Percentiles rank a stretch among this genome's conserved stretches.
Conservation (phyloP, 2,888 invertebrate species). For the Archaeoteleia sp. region DNA sequence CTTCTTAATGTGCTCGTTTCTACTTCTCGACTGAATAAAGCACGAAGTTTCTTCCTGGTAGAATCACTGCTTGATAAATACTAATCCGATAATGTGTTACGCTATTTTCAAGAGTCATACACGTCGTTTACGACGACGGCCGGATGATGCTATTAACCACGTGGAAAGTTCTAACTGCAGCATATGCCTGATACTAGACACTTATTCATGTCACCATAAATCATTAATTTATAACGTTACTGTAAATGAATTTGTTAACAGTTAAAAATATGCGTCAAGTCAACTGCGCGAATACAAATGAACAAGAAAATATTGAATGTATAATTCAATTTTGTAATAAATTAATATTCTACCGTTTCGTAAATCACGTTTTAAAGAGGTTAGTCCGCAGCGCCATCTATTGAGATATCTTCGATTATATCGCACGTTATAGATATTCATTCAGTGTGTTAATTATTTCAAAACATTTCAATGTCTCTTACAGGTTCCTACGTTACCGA, state of each 20-base stretch:
- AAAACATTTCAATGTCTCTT: no score
- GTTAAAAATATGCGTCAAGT: slow-evolving; percentile 24
- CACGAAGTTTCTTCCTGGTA: slow-evolving; percentile 18
- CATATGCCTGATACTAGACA: slow-evolving; percentile 38
- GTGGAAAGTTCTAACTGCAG: slow-evolving; percentile 44
- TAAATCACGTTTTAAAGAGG: no score
- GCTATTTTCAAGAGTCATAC: slow-evolving; percentile 35
- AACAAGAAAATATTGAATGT: no score
- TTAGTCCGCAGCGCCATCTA: no score
- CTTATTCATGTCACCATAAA: slow-evolving; percentile 48
- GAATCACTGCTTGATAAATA: slow-evolving; percentile 41
- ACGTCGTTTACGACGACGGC: slow-evolving; percentile 39
- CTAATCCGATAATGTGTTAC: slow-evolving; percentile 23
- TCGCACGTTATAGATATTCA: no score
- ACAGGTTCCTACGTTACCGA: no score
- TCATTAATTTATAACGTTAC: slow-evolving; percentile 39
- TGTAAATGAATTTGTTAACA: slow-evolving; percentile 37
- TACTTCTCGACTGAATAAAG: slow-evolving; percentile 9
- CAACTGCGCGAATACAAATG: not conserved
- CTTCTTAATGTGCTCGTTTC: slow-evolving; percentile 13
- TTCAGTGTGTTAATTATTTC: no score
- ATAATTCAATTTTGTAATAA: no score
- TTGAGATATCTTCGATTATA: no score
- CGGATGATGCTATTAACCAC: slow-evolving; percentile 47
- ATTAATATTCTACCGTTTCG: no score